Evolutionary conservation across 2,113 vertebrate genomes (phyloP).

Genomic region (Centropus unirufus): DNA sequence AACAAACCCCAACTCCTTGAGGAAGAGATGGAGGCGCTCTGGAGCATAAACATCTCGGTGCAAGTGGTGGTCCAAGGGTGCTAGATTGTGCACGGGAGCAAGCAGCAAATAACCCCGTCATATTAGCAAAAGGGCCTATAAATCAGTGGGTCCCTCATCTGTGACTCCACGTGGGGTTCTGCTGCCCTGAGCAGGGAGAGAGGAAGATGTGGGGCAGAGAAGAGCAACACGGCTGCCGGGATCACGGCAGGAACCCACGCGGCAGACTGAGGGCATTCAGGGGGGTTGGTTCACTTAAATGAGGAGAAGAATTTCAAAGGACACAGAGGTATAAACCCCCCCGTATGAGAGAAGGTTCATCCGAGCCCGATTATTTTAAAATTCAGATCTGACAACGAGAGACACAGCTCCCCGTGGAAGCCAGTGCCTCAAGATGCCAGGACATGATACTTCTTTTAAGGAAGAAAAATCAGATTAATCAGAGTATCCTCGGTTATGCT

Average conservation of each 20-base stretch:
- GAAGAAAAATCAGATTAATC: conserved; percentile 48
- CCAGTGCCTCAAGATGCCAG: not conserved
- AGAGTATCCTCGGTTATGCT: not conserved
- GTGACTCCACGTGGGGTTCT: fast-evolving
- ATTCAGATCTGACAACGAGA: not conserved
- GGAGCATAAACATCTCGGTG: not conserved
- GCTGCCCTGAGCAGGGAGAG: fast-evolving
- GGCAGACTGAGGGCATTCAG: not conserved
- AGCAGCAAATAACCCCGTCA: not conserved
- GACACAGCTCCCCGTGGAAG: not conserved
- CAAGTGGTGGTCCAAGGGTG: not conserved
- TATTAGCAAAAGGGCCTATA: not conserved
- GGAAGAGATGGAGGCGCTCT: not conserved
- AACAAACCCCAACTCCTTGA: not conserved
- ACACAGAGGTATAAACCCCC: not conserved
- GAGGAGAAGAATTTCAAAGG: not conserved
- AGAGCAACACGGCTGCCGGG: not conserved
- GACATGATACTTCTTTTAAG: not conserved
- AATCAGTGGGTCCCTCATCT: not conserved
- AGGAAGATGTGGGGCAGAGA: not conserved
- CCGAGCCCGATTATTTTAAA: not conserved
- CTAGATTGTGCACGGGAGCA: not conserved
- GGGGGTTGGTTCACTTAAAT: not conserved
- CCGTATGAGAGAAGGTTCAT: not conserved
- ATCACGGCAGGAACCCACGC: not conserved